A percentile compares a stretch with the other conserved stretches of the same genome.
phyloP scores from a whole-genome alignment of 2,113 vertebrate genomes.

The Lathamus discolor region DNA sequence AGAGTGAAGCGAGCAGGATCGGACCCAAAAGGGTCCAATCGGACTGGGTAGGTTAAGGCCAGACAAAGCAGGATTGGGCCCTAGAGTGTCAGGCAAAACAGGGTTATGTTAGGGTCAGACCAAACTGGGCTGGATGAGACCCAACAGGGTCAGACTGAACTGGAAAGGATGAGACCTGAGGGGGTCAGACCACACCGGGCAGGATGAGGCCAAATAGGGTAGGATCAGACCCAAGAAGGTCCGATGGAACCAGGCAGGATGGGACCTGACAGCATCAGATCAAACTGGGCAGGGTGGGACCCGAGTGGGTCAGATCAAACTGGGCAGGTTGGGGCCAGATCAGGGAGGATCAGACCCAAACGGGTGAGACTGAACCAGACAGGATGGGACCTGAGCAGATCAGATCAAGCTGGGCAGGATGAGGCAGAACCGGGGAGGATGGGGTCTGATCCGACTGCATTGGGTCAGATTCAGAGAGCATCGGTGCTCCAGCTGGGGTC shows the following conservation, averaged over 20 bases:
- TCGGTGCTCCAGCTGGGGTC: accelerated
- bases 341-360: not conserved
- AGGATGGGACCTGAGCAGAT: not conserved
- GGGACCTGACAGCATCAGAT: accelerated
- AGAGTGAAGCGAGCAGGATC: not conserved
- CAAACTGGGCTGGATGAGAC: not conserved
- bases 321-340: not conserved
- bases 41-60: not conserved
- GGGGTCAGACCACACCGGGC: accelerated
- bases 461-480: not conserved
- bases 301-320: accelerated
- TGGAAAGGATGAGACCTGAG: too few relatives aligned
- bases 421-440: not conserved
- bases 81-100: not conserved
- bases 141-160: not conserved
- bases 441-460: not conserved
- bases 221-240: not conserved
- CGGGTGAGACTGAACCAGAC: not conserved
- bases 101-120: not conserved
- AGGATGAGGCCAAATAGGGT: not conserved
- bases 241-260: not conserved
- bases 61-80: not conserved
- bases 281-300: not conserved
- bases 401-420: not conserved
- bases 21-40: not conserved